Base-by-base conservation (phyloP, 2,797 vertebrate genomes). In the Microctenopoma steveboyesi region DNA sequence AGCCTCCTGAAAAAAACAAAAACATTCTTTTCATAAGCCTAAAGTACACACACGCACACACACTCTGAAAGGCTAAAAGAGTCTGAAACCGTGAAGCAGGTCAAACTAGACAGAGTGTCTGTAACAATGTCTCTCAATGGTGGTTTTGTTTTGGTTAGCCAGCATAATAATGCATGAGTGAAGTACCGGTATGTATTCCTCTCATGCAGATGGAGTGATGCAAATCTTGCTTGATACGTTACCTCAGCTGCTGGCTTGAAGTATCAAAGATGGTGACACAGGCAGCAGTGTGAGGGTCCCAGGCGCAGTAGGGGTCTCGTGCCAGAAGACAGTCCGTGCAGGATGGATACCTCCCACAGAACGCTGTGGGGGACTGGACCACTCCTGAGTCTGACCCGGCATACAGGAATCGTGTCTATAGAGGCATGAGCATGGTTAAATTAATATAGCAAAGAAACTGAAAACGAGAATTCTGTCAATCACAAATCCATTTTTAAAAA, bases 221-320 rank as follows among this genome's bases (percentile, higher is more conserved):
- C 13, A 62, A 12, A 13, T 74, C 37, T 27, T 39, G 47, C 12
- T 49, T 5, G 8, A 42, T 9, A 2, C 65, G 4, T 49, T 94
- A 98, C 97, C 95, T 22, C 7, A 54, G 92, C 69, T 18, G 76
- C 64, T 72, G 68, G 16, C 16, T 74, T 15, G 47, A 55, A 45
- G 50, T 72, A 43, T 94, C 89, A 35, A 93, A 83, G 87, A 96
- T 93, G 58, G 92, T 78, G 60, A 91, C 45, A 14, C 98, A 99
- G 66, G 90, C 76, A 0, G 85, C 60, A 5, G 79, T 10, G 3
- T 42, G 74, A 0, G 85, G 83, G 88, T 94, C 93, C 98, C 98
- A 99, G 71, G 96, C 96, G 25, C 98, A 99, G 77, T 98, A 96
- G 3, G 97, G 98, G 91, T 99, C 97, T 52, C 97, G 93, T 3